phyloP scores from a whole-genome alignment of 2,888 invertebrate genomes.

The Spatulosminthurus flaviceps region DNA sequence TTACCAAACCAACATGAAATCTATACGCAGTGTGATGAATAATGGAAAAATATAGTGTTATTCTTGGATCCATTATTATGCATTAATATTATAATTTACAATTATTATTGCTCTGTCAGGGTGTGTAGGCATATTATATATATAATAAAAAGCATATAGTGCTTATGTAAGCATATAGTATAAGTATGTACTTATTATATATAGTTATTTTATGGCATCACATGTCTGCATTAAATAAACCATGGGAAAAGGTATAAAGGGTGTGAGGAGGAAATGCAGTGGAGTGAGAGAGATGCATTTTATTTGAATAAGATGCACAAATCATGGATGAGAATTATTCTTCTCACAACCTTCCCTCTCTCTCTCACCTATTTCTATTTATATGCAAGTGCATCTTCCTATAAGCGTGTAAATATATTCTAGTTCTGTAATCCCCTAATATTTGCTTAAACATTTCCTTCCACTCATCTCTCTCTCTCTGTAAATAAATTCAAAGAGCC shows the following conservation, averaged over 20 bases:
- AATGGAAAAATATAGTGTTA: constrained; percentile 1
- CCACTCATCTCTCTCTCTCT: background rate
- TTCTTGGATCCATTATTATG: background rate
- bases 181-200: no score
- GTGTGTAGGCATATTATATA: no score
- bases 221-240: background rate
- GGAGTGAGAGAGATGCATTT: constrained; percentile 4
- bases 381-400: no score
- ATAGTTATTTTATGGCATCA: background rate
- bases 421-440: background rate
- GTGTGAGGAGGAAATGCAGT: constrained; percentile 13
- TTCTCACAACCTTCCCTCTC: background rate
- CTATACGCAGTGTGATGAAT: constrained; percentile 18
- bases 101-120: no score
- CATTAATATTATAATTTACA: background rate
- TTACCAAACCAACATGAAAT: constrained; percentile 18
- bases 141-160: no score
- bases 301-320: constrained; percentile 9
- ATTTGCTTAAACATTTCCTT: background rate
- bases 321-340: background rate
- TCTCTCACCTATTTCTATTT: no score
- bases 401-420: background rate
- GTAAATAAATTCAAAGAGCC: background rate
- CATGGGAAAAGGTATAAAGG: background rate
- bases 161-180: background rate